phyloP scores from a whole-genome alignment of 1,140 invertebrate species.

The Drosophila persimilis region DNA sequence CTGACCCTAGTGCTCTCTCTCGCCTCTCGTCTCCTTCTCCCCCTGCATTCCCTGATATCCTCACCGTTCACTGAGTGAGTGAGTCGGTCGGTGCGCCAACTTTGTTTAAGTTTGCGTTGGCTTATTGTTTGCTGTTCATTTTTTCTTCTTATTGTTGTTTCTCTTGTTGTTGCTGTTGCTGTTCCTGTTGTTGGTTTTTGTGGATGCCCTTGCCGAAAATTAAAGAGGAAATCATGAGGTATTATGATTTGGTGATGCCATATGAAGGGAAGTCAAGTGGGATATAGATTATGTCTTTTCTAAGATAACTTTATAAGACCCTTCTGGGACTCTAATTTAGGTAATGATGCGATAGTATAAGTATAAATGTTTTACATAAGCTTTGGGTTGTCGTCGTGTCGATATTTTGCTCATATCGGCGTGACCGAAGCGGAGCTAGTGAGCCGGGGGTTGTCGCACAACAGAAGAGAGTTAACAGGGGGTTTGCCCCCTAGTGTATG shows the following conservation, averaged over 20 bases:
- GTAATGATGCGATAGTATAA: too few relatives aligned
- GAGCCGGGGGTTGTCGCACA: too few relatives aligned
- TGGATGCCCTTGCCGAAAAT: constrained; percentile 55
- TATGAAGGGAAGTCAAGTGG: too few relatives aligned
- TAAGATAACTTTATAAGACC: too few relatives aligned
- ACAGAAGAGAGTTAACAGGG: too few relatives aligned
- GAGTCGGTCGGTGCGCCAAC: constrained; percentile 62
- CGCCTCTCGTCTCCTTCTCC: constrained; percentile 1
- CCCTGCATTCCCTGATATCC: background rate
- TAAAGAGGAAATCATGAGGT: constrained; percentile 16
- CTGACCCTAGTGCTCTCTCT: constrained; percentile 25
- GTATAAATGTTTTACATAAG: too few relatives aligned
- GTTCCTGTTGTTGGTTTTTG: constrained; percentile 60
- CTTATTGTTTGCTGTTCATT: constrained; percentile 62
- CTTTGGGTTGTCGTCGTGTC: too few relatives aligned
- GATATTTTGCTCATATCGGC: too few relatives aligned
- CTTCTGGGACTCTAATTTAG: too few relatives aligned
- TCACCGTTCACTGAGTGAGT: constrained; percentile 15
- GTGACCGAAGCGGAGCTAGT: too few relatives aligned
- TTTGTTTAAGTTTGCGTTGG: constrained; percentile 71
- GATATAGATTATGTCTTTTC: too few relatives aligned
- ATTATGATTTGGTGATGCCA: constrained; percentile 22
- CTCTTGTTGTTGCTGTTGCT: constrained; percentile 20
- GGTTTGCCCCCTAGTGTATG: too few relatives aligned
- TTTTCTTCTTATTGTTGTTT: constrained; percentile 19